Evolutionary conservation across 2,113 vertebrate species (phyloP).

Genomic region (Hypomesus transpacificus): DNA sequence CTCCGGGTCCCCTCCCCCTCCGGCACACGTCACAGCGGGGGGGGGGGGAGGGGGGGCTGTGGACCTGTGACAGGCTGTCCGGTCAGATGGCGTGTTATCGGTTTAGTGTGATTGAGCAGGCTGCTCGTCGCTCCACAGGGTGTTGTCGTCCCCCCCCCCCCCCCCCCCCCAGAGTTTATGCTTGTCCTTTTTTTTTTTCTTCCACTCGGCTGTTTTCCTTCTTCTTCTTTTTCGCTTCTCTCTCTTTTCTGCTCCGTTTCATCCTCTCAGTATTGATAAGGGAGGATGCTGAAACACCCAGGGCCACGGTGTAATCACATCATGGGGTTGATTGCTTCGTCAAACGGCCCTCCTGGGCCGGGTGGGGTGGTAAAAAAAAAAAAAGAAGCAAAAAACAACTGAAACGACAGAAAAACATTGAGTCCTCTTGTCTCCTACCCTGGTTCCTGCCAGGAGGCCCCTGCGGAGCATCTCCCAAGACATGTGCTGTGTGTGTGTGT

Average conservation of each 20-base stretch:
- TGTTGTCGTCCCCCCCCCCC: not conserved
- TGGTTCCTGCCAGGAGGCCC: conserved; percentile 5
- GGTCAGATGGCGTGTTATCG: no score
- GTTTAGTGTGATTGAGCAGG: no score
- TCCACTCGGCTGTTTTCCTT: no score
- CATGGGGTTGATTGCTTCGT: no score
- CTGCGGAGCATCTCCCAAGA: conserved; percentile 14
- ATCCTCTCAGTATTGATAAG: no score
- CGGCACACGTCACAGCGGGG: conserved; percentile 48
- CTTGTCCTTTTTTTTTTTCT: no score
- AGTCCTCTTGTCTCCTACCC: not conserved
- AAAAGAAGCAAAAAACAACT: not conserved
- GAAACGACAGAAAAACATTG: not conserved
- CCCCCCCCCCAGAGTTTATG: not conserved
- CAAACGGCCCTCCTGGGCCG: no score
- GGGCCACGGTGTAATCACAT: no score
- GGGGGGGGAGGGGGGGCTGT: not conserved
- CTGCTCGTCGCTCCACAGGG: not conserved
- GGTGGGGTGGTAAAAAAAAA: not conserved
- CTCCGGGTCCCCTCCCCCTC: conserved; percentile 42
- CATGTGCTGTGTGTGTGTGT: conserved; percentile 1
- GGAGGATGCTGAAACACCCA: no score
- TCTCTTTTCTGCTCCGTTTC: no score
- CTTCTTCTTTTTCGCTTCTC: no score
- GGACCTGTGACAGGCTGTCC: no score